Percentiles rank a stretch among this genome's conserved stretches.
phyloP scores from a whole-genome alignment of 2,888 invertebrate genomes.

The Protodeltote pygarga region DNA sequence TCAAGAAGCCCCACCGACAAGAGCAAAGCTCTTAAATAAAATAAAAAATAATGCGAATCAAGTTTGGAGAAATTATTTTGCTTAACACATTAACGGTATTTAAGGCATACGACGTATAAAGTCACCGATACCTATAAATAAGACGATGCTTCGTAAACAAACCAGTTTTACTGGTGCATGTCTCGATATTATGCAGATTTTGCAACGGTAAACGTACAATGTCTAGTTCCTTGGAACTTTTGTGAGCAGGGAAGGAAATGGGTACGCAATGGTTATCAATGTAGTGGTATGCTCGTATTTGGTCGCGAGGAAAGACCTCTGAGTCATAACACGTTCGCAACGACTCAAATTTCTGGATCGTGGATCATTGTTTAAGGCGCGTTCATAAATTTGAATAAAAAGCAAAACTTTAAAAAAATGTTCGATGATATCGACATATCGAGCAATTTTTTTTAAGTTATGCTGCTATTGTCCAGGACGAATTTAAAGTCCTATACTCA shows the following conservation, averaged over 20 bases:
- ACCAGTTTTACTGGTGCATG: slow-evolving; percentile 41
- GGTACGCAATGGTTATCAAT: slow-evolving; percentile 5
- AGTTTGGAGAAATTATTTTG: slow-evolving; percentile 15
- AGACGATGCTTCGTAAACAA: slow-evolving; percentile 33
- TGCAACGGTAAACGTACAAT: slow-evolving; percentile 18
- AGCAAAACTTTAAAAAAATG: too few species aligned
- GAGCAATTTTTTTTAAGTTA: too few species aligned
- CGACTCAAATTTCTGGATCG: slow-evolving; percentile 36
- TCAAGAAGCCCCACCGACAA: too few species aligned
- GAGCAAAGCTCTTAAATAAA: too few species aligned
- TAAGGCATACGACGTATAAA: slow-evolving; percentile 29
- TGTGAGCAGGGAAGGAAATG: not conserved
- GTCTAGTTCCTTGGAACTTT: slow-evolving; percentile 4
- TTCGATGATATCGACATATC: too few species aligned
- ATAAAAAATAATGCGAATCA: slow-evolving; percentile 4
- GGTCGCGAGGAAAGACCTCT: slow-evolving; percentile 37
- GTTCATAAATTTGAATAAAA: slow-evolving; percentile 8
- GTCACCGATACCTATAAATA: slow-evolving; percentile 45
- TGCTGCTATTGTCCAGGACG: too few species aligned
- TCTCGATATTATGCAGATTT: not conserved
- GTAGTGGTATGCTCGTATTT: not conserved
- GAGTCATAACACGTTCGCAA: slow-evolving; percentile 43
- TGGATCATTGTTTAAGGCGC: slow-evolving; percentile 18
- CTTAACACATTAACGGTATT: slow-evolving; percentile 40
- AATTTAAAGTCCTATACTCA: too few species aligned